Percentiles rank a stretch among this genome's conserved stretches.
These are phyloP conservation scores for Drosophila navojoa DNA, from an alignment of 1,140 invertebrate species.

Conservation along the genomic window DNA sequence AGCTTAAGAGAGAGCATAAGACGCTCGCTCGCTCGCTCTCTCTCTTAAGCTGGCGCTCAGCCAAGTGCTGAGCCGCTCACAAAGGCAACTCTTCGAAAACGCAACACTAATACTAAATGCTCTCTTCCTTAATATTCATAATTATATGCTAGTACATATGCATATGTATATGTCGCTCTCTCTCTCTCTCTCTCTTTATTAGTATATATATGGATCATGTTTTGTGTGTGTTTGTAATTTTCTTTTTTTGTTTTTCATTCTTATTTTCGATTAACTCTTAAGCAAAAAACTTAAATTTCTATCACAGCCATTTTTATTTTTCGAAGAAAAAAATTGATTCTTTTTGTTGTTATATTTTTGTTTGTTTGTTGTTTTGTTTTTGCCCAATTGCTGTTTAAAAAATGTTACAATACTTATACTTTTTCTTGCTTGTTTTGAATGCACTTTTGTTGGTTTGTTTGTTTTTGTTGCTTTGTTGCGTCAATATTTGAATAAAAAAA, in stretches of 20 bases:
- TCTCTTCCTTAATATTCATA: constrained; percentile 3
- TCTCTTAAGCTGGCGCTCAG: constrained; percentile 24
- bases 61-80: background rate
- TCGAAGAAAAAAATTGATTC: constrained; percentile 56
- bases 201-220: constrained; percentile 28
- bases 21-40: background rate
- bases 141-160: constrained; percentile 17
- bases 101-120: constrained; percentile 44
- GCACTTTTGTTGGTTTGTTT: constrained; percentile 61
- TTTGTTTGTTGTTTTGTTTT: constrained; percentile 35
- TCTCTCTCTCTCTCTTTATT: no score
- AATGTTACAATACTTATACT: constrained; percentile 38
- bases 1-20: background rate
- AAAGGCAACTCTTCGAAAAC: constrained; percentile 2
- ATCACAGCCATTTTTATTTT: constrained; percentile 73
- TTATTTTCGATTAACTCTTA: constrained; percentile 51
- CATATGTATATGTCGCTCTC: constrained; percentile 1
- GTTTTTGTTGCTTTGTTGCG: constrained; percentile 50
- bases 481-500: constrained; percentile 74
- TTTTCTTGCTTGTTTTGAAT: constrained; percentile 59
- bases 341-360: constrained; percentile 23
- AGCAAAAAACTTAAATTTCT: constrained; percentile 71
- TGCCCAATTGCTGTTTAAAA: constrained; percentile 63
- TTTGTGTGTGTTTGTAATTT: constrained; percentile 4
- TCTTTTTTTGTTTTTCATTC: constrained; percentile 4